Base-by-base conservation (phyloP, 2,888 invertebrate species). In the Tridacna crocea region DNA sequence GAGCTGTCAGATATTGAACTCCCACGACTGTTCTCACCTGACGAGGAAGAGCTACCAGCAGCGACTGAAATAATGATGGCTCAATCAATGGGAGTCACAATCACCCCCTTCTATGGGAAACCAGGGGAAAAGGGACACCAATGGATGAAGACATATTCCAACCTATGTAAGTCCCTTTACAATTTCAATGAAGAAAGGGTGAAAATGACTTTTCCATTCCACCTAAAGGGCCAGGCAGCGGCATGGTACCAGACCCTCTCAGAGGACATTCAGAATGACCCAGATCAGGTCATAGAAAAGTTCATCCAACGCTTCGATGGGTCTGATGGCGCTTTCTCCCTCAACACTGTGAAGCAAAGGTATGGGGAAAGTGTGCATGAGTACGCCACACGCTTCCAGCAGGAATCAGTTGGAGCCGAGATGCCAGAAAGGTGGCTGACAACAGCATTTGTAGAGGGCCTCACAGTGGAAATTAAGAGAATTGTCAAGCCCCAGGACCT, bases 231-330 rank as follows among this genome's bases (percentile, higher is more conserved):
- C 27, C 77, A 78, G 36, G 77, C 72, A 0, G 10, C 26, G 3
- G 63, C 63, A 10, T 78, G 77, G 77, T 78, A 78, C 13, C 36
- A 63, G 17, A 61, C 72, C 0, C 17, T 78, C 48, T 15, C 60
- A n/a, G 65, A 65, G 12, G 51, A n/a, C 0, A n/a, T 51, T 4
- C 36, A 61, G 51, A n/a, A 19, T 0, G 17, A 78, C 51, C 48
- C 61, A 12, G 77, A 61, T 26, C 12, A 19, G 13, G 19, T 72
- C 0, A 0, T 61, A 27, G n/a, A 27, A 27, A 0, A 36, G 11
- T 78, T 78, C 55, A 19, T 26, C 2, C n/a, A 4, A 11, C 58
- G 79, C 10, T 79, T 79, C 48, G 79, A 79, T 75, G 79, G 79
- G 0, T 55, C 55, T 11, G 79, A 79, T 48, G 68, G 60, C 0